Conservation (phyloP, 2,888 invertebrate species). For the Julus scandinavius region DNA sequence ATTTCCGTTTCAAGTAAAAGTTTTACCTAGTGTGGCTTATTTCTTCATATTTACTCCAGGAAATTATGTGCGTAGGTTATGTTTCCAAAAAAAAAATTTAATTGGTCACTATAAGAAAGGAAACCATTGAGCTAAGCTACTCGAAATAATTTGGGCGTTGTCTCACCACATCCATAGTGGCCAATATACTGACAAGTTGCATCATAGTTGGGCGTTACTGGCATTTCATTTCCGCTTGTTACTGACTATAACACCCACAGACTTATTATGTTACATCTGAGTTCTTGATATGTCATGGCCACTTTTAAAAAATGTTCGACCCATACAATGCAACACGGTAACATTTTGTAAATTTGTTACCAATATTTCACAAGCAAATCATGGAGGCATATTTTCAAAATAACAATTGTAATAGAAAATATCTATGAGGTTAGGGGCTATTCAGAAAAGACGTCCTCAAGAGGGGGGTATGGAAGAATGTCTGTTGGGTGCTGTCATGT, state of each 20-base stretch:
- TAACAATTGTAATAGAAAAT: background rate
- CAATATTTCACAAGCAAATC: background rate
- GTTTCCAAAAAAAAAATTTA: background rate
- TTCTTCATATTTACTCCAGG: background rate
- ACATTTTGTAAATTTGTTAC: background rate
- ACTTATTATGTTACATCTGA: background rate
- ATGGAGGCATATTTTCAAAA: background rate
- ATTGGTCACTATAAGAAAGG: conserved; percentile 5
- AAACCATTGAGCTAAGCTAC: background rate
- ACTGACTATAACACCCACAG: background rate
- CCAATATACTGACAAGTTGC: background rate
- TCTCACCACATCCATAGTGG: background rate
- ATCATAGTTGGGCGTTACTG: background rate
- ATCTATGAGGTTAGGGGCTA: too few species aligned
- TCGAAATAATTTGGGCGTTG: conserved; percentile 21
- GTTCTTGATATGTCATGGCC: background rate
- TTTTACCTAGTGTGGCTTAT: background rate
- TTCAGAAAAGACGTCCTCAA: too few species aligned
- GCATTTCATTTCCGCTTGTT: background rate
- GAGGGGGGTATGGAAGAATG: too few species aligned
- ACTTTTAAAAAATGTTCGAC: background rate
- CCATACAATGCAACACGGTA: background rate
- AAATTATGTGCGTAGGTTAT: conserved; percentile 4
- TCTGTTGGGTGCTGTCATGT: too few species aligned
- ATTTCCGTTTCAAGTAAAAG: background rate